phyloP scores from a whole-genome alignment of 2,113 vertebrate species.

The Melanostigma gelatinosum region DNA sequence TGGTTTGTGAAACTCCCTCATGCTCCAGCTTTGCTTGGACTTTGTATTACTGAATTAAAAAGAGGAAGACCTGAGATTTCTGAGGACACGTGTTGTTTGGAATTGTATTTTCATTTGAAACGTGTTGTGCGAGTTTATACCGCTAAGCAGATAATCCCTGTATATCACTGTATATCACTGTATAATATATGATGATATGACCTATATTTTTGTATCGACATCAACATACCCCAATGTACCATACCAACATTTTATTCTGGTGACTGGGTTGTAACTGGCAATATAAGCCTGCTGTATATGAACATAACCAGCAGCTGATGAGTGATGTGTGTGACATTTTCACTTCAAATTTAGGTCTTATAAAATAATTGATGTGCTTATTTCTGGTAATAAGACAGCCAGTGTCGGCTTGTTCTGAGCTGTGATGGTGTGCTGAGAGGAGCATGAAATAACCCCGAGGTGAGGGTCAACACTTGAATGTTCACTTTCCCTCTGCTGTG shows the following conservation, averaged over 20 bases:
- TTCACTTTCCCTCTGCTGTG: slow-evolving; percentile 20
- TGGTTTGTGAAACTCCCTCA: slow-evolving; percentile 38
- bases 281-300: not conserved
- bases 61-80: not conserved
- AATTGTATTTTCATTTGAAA: not conserved
- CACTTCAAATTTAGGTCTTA: not conserved
- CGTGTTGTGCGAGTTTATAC: too few species aligned
- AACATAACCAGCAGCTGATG: not conserved
- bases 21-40: slow-evolving; percentile 7
- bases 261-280: not conserved
- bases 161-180: too few species aligned
- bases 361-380: too few species aligned
- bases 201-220: not conserved
- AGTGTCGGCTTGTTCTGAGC: slow-evolving; percentile 1
- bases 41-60: slow-evolving; percentile 4
- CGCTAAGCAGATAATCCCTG: too few species aligned
- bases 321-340: not conserved
- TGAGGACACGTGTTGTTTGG: not conserved
- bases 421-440: not conserved
- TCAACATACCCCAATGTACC: too few species aligned
- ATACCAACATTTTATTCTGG: too few species aligned
- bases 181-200: not conserved
- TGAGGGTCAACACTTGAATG: not conserved
- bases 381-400: not conserved
- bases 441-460: not conserved